These are phyloP conservation scores for Candidula unifasciata DNA, from an alignment of 2,888 invertebrate species.

Conservation along the genomic window DNA sequence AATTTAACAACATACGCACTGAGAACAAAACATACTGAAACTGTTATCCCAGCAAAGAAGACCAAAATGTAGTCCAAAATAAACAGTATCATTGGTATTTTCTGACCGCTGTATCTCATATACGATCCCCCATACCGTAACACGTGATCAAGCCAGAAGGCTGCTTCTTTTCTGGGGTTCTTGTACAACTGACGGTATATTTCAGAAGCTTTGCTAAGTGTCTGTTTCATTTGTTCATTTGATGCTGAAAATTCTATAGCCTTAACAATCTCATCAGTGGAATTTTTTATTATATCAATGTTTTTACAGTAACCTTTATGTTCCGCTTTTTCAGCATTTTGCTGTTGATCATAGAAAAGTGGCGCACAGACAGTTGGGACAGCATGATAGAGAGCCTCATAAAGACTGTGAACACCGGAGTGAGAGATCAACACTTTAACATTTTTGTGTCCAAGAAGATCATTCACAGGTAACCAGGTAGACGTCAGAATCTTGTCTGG, in stretches of 20 bases:
- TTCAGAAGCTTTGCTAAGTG: slow-evolving; percentile 17
- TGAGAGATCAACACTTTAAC: slow-evolving; percentile 47
- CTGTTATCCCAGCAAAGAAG: not conserved
- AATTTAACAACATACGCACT: not conserved
- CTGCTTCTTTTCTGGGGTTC: slow-evolving; percentile 31
- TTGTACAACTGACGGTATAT: slow-evolving; percentile 16
- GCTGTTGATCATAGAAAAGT: not conserved
- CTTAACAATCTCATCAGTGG: not conserved
- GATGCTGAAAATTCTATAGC: not conserved
- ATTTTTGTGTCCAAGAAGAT: slow-evolving; percentile 42
- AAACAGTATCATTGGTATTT: slow-evolving; percentile 12
- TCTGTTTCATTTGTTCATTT: not conserved
- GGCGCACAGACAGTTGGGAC: slow-evolving; percentile 63
- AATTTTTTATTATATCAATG: not conserved
- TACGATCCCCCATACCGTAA: slow-evolving; percentile 23
- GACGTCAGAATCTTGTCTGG: slow-evolving; percentile 53
- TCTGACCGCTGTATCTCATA: slow-evolving; percentile 35
- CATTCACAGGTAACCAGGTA: slow-evolving; percentile 63
- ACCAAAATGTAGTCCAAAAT: slow-evolving; percentile 4
- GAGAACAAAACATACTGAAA: not conserved
- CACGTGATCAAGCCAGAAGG: slow-evolving; percentile 34
- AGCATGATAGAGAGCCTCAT: slow-evolving; percentile 63
- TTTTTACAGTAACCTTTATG: not conserved
- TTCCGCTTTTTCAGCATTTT: not conserved
- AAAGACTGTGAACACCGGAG: slow-evolving; percentile 62